phyloP scores from a whole-genome alignment of 2,113 vertebrate species.

The Pterocles gutturalis region DNA sequence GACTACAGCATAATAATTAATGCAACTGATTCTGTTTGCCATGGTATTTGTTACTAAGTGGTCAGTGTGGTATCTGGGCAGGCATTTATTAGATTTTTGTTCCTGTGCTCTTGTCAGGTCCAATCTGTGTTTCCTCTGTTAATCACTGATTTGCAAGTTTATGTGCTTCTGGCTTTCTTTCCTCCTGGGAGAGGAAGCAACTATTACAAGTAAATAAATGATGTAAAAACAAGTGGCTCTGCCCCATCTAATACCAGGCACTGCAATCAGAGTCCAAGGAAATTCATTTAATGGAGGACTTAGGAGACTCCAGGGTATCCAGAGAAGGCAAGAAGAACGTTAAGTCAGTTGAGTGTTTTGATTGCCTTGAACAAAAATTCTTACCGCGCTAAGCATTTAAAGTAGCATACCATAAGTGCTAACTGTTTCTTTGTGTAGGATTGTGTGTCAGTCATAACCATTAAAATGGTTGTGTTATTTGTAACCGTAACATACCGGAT shows the following conservation, averaged over 20 bases:
- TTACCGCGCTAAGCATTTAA: background rate
- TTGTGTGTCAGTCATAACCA: background rate
- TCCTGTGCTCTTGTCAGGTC: conserved; percentile 15
- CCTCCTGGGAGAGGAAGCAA: background rate
- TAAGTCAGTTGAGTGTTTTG: background rate
- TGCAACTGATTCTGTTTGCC: background rate
- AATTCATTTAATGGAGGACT: conserved; percentile 2
- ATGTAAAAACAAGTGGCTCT: conserved; percentile 7
- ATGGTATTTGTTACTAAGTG: background rate
- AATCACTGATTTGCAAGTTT: conserved; percentile 42
- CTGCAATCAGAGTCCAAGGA: background rate
- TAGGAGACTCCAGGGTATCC: background rate
- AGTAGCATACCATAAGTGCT: accelerated
- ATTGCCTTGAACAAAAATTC: background rate
- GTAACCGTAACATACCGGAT: background rate
- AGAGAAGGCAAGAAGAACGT: background rate
- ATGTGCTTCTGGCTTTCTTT: conserved; percentile 21
- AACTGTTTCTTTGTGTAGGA: background rate
- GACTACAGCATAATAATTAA: background rate
- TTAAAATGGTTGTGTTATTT: background rate
- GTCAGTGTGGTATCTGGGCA: background rate
- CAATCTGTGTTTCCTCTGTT: conserved; percentile 2
- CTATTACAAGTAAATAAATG: conserved; percentile 32
- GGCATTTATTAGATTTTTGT: background rate
- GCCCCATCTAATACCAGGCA: conserved; percentile 19